Percentiles rank a stretch among this genome's conserved stretches.
Evolutionary conservation across 2,113 vertebrate genomes (phyloP).

Genomic region (Craseonycteris thonglongyai): DNA sequence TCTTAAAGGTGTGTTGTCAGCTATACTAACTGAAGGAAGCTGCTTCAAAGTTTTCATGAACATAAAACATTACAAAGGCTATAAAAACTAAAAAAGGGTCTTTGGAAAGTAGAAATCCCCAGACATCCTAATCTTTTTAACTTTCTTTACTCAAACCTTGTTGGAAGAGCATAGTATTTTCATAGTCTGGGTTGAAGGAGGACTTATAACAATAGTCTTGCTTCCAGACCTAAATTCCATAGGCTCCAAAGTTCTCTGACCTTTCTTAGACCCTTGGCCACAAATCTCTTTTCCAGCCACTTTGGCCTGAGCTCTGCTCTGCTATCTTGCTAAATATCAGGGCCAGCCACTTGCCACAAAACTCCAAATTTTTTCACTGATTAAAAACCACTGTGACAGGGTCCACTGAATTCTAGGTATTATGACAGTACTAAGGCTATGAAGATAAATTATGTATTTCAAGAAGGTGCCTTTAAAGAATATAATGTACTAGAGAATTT

Average conservation of each 20-base stretch:
- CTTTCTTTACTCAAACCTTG: background rate
- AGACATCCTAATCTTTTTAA: slow-evolving; percentile 3
- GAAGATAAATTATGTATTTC: background rate
- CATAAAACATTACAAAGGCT: slow-evolving; percentile 27
- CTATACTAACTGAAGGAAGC: slow-evolving; percentile 19
- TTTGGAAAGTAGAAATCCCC: slow-evolving; percentile 10
- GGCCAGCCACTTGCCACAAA: background rate
- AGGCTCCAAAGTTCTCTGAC: background rate
- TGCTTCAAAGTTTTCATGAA: slow-evolving; percentile 25
- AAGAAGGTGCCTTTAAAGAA: background rate
- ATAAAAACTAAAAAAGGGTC: slow-evolving; percentile 1
- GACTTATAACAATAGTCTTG: background rate
- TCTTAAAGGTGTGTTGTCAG: slow-evolving; percentile 3
- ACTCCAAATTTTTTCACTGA: background rate
- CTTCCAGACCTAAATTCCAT: background rate
- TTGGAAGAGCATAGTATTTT: background rate
- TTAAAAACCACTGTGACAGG: background rate
- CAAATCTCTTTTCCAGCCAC: background rate
- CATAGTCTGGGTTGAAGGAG: background rate
- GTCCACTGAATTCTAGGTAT: background rate
- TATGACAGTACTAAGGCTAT: background rate
- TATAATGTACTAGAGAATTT: background rate
- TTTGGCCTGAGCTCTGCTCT: background rate
- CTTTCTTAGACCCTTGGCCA: background rate
- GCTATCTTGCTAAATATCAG: background rate